phyloP scores from a whole-genome alignment of 2,888 invertebrate genomes.

The Parnassius glacialis region DNA sequence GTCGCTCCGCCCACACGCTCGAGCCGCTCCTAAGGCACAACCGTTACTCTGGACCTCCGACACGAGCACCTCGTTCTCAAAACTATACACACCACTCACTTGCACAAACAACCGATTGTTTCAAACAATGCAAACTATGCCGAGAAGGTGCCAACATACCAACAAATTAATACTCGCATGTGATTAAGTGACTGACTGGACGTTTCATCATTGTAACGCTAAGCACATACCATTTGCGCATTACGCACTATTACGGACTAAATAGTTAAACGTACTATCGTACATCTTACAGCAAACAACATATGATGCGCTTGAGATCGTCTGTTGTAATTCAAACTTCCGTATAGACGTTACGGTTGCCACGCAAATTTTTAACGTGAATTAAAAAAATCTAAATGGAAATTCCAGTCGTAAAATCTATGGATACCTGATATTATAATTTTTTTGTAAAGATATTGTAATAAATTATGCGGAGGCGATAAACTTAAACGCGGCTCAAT shows the following conservation, averaged over 20 bases:
- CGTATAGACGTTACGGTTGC: constrained; percentile 4
- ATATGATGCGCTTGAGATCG: not conserved
- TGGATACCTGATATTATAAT: constrained; percentile 17
- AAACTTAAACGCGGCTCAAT: constrained; percentile 20
- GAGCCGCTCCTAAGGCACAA: constrained; percentile 62
- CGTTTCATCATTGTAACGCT: constrained; percentile 27
- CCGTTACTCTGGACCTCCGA: constrained; percentile 70
- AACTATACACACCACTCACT: constrained; percentile 47
- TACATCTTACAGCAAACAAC: constrained; percentile 1
- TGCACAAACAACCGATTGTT: constrained; percentile 51
- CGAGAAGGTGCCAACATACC: constrained; percentile 44
- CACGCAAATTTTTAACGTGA: not conserved
- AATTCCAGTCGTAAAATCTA: constrained; percentile 21
- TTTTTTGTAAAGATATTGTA: constrained; percentile 20
- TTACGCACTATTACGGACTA: constrained; percentile 3
- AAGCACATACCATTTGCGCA: constrained; percentile 5
- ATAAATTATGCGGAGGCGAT: constrained; percentile 24
- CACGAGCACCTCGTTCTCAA: constrained; percentile 56
- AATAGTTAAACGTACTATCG: constrained; percentile 7
- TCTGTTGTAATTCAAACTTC: not conserved
- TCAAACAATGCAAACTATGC: constrained; percentile 40
- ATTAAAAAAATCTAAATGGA: constrained; percentile 10
- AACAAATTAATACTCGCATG: constrained; percentile 40
- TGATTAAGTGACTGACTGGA: constrained; percentile 28
- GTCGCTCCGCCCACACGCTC: constrained; percentile 74